Evolutionary conservation across 64 coral and sea anemone species (phyloP), one percentile per base, ranked within the genome.

Genomic region (Stichodactyla helianthus): DNA sequence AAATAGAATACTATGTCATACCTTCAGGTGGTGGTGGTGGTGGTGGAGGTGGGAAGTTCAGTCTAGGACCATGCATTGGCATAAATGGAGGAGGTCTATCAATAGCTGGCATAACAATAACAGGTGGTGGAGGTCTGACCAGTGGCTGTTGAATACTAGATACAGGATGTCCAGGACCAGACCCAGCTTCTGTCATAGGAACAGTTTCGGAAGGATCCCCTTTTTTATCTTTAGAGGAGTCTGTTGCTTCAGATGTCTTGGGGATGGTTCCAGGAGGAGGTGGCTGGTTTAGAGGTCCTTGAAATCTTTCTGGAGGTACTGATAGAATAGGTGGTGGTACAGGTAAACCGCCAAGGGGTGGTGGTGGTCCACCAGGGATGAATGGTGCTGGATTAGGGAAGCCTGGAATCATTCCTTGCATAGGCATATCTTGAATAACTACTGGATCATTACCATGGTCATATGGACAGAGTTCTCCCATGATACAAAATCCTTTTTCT

Each of bases 401-500:
- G 16, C 82, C 79, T 52, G 95, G 97, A 84, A 99, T 92, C 50
- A 88, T 88, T 86, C 83, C 62, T 25, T 92, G 60, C 85, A 94
- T 94, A 22, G 86, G 70, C 82, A 99, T 87, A 83, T 99, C 97
- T 91, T 99, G 92, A 52, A 94, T 93, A 23, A 99, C 97, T 4
- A 99, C 90, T 68, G 97, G 93, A 54, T 99, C 97, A 93, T 99
- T 99, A 55, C 97, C 97, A 86, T 99, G 97, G 26, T 99, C 97
- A 95, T 82, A 99, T 19, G 93, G 97, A 55, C 97, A 99, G 11
- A 95, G 85, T 68, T 99, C 97, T 28, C 97, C 97, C 76, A 93
- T 78, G 89, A 99, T 99, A 86, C 97, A 99, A 85, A 95, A 99
- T 81, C 97, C 97, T 60, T 99, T 99, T 88, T 99, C 97, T 99